Percentiles rank a stretch among this genome's conserved stretches.
phyloP scores from a whole-genome alignment of 2,797 vertebrate species.

The Danionella dracula region DNA sequence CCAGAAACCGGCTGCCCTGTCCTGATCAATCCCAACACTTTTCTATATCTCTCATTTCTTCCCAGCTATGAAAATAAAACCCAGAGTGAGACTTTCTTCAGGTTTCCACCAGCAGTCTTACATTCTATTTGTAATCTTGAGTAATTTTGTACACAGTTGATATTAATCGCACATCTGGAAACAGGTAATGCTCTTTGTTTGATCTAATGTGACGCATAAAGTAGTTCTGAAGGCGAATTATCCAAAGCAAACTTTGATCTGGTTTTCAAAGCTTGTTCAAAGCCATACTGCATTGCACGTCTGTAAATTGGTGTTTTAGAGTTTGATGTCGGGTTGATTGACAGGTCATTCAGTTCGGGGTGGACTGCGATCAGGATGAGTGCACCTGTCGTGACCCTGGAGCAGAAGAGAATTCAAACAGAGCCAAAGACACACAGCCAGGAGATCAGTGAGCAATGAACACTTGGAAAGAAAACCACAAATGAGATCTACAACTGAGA shows the following conservation, averaged over 20 bases:
- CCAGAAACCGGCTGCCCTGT: background rate
- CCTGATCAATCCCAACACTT: background rate
- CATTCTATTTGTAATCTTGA: background rate
- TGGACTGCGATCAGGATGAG: slow-evolving; percentile 88
- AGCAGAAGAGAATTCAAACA: slow-evolving; percentile 88
- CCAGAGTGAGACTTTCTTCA: background rate
- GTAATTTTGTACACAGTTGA: slow-evolving; percentile 19
- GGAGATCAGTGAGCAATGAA: slow-evolving; percentile 44
- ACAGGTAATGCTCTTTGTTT: slow-evolving; percentile 6
- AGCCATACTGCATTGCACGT: slow-evolving; percentile 17
- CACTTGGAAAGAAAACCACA: background rate
- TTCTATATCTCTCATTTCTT: no score
- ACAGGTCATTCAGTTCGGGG: slow-evolving; percentile 93
- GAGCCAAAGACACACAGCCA: slow-evolving; percentile 42
- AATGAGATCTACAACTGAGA: slow-evolving; percentile 7
- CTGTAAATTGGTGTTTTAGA: background rate
- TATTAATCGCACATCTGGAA: slow-evolving; percentile 27
- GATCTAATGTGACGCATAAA: slow-evolving; percentile 18
- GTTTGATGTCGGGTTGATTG: slow-evolving; percentile 10
- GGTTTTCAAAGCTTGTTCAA: slow-evolving; percentile 21
- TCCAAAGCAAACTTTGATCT: slow-evolving; percentile 31
- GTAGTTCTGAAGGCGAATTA: slow-evolving; percentile 25
- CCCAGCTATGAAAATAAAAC: background rate
- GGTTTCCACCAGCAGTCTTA: background rate
- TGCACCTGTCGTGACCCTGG: slow-evolving; percentile 92